These are phyloP conservation scores for Rhagoletis pomonella DNA, from an alignment of 1,140 invertebrate species.

Conservation along the genomic window DNA sequence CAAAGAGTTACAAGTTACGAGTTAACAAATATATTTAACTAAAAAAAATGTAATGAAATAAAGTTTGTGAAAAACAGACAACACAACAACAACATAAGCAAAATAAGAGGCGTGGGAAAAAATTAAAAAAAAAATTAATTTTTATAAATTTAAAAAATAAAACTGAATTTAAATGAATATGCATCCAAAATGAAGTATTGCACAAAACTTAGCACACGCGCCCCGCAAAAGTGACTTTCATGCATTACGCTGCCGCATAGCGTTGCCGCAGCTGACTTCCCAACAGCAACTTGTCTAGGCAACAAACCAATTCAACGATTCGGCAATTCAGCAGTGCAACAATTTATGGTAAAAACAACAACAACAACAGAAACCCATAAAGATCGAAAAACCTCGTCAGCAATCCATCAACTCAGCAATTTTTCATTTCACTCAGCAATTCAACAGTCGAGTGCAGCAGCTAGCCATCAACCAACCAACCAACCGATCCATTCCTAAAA, in stretches of 20 bases:
- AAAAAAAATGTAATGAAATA: too few species aligned
- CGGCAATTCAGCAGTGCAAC: background rate
- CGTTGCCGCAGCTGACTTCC: background rate
- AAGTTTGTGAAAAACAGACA: too few species aligned
- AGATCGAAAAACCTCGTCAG: background rate
- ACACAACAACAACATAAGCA: background rate
- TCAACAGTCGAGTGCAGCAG: constrained; percentile 5
- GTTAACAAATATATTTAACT: too few species aligned
- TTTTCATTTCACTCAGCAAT: constrained; percentile 29
- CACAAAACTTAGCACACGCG: too few species aligned
- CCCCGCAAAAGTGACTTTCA: background rate
- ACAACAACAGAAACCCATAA: background rate
- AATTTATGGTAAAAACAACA: background rate
- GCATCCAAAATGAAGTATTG: background rate
- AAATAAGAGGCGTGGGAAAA: background rate
- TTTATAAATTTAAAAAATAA: background rate
- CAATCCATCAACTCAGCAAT: constrained; percentile 33
- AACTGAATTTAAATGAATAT: background rate
- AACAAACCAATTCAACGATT: background rate
- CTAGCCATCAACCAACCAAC: background rate
- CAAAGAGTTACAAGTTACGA: too few species aligned
- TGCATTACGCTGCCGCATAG: background rate
- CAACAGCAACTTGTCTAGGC: background rate
- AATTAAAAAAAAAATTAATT: background rate
- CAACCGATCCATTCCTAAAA: background rate